Percentiles rank a stretch among this genome's conserved stretches.
Evolutionary conservation across 2,113 vertebrate species (phyloP).

Genomic region (Lycocorax pyrrhopterus): DNA sequence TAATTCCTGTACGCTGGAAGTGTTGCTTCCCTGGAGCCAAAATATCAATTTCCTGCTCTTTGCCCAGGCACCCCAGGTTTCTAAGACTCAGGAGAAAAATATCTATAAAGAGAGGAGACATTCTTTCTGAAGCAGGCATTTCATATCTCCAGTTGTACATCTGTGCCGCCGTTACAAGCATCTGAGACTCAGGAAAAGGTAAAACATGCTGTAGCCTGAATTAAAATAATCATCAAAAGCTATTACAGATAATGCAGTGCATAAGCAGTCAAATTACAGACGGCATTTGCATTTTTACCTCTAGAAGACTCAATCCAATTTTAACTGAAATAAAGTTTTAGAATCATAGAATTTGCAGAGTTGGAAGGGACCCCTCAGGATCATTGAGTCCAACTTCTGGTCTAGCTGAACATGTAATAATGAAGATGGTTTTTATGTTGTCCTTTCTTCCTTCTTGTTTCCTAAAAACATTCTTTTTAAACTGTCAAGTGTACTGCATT

Average conservation of each 20-base stretch:
- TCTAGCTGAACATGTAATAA: neutral
- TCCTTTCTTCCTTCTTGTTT: neutral
- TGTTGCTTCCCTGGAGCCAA: neutral
- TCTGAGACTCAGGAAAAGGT: neutral
- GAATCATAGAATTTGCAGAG: neutral
- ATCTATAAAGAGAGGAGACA: neutral
- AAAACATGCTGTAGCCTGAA: neutral
- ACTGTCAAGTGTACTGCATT: neutral
- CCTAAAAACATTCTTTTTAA: neutral
- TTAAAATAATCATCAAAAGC: neutral
- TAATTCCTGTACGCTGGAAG: neutral
- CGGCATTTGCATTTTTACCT: neutral
- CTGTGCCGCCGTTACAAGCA: neutral
- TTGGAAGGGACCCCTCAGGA: neutral
- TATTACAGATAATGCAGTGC: neutral
- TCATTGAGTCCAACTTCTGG: neutral
- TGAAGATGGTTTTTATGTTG: neutral
- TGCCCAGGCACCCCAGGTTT: neutral
- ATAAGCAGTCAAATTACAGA: neutral
- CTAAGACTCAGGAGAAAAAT: neutral
- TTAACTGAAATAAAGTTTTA: neutral
- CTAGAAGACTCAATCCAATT: neutral
- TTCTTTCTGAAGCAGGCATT: neutral
- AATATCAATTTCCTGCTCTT: neutral
- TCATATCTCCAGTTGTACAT: neutral